phyloP scores from a whole-genome alignment of 2,888 invertebrate species.

The Elegia similella region DNA sequence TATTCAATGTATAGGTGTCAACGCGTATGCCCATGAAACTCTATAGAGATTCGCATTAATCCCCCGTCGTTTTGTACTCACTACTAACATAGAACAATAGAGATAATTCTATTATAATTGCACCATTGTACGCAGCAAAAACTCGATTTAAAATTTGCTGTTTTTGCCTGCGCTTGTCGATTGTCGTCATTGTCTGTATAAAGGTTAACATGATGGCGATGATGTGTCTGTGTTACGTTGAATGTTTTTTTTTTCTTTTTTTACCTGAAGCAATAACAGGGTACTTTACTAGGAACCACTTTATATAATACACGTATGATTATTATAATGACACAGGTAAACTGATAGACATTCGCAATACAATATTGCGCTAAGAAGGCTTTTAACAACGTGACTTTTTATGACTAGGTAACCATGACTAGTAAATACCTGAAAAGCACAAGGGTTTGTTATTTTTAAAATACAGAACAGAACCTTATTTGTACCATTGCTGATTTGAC shows the following conservation, averaged over 20 bases:
- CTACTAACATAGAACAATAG: conserved; percentile 17
- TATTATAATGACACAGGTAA: no score
- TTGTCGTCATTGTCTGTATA: not conserved
- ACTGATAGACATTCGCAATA: no score
- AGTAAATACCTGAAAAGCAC: not conserved
- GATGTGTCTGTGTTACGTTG: not conserved
- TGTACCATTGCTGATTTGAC: no score
- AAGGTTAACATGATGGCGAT: not conserved
- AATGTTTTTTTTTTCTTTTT: no score
- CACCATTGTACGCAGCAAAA: conserved; percentile 28
- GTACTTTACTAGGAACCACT: not conserved
- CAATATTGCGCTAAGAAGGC: not conserved
- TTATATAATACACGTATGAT: no score
- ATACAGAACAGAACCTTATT: no score
- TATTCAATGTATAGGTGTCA: not conserved
- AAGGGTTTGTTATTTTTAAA: not conserved
- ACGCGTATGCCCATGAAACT: not conserved
- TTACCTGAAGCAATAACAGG: not conserved
- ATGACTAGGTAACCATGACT: not conserved
- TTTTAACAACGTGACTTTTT: not conserved
- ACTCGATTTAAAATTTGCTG: conserved; percentile 25
- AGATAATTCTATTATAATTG: conserved; percentile 34
- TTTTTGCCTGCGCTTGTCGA: conserved; percentile 31
- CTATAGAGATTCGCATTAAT: conserved; percentile 6
- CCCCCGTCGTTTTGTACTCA: not conserved